Evolutionary conservation across 1,140 invertebrate species (phyloP), one percentile per base, ranked within the genome.

Genomic region (Lepidurus arcticus): DNA sequence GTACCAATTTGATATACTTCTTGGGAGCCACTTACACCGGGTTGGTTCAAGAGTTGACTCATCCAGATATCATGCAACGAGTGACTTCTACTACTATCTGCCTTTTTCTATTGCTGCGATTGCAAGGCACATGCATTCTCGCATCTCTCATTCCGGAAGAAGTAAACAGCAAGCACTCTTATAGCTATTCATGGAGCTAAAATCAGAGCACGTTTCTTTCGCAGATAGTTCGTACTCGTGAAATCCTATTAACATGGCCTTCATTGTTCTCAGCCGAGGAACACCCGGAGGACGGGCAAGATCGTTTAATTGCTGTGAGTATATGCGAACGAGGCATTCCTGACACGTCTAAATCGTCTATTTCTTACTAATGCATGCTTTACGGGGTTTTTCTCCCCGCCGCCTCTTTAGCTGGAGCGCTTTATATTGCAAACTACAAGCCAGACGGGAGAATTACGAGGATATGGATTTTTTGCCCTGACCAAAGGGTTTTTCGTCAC

Each of bases 381-480:
- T 34, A 3, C 3, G 34, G 34, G 34, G 2, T 34, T 16, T 65
- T 16, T 65, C 21, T 9, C 53, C 3, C 21, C 21, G 8, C 6
- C 13, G 16, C 13, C 21, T 7, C 13, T 65, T 16, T 44, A 78
- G 78, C 43, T 78, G 73, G 43, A 74, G 10, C 42, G 53, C 26
- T 73, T 78, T 24, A 24, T 73, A 8, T 44, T 74, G 34, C 47
- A 78, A 26, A 78, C 74, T 26, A 65, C 11, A 43, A 26, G 16
- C 11, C 34, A 78, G 21, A 73, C 78, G 1, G 34, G 42, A 1
- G 42, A 43, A 7, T 73, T 78, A 44, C 42, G 78, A 6, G 78
- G 78, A 24, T 42, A 74, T 44, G 78, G 78, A 42, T 78, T 78
- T 26, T 78, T 78, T 43, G 53, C 45, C 1, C 21, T 78, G 42